Evolutionary conservation across 2,888 invertebrate species (phyloP).

Genomic region (Heteropelma amictum): DNA sequence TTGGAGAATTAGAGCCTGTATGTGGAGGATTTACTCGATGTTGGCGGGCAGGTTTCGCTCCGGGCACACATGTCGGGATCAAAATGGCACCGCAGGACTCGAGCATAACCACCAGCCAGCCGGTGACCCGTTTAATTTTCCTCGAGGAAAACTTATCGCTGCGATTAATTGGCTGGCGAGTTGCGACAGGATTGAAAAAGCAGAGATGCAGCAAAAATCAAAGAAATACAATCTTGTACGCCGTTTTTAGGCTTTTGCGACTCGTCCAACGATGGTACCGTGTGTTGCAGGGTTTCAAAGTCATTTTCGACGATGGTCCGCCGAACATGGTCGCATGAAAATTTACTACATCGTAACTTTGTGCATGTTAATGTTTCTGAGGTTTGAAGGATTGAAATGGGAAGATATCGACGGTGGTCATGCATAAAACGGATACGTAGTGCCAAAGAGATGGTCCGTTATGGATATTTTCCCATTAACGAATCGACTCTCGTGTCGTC

Average conservation of each 20-base stretch:
- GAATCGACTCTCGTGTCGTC: conserved; percentile 11
- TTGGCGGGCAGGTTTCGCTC: not conserved
- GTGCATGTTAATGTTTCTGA: not conserved
- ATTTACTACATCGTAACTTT: not conserved
- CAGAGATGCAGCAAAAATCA: too few species aligned
- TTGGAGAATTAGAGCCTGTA: not conserved
- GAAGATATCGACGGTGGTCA: conserved; percentile 2
- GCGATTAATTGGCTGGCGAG: too few species aligned
- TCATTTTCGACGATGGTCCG: not conserved
- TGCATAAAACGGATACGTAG: not conserved
- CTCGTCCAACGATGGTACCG: too few species aligned
- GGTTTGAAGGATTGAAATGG: not conserved
- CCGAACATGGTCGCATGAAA: not conserved
- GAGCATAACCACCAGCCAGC: not conserved
- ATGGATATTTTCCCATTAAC: conserved; percentile 18
- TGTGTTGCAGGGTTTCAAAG: not conserved
- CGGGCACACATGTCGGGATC: not conserved
- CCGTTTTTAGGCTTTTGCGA: too few species aligned
- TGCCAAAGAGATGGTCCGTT: conserved; percentile 2
- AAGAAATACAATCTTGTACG: too few species aligned
- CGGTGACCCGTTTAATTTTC: not conserved
- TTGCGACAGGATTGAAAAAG: too few species aligned
- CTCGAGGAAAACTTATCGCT: not conserved
- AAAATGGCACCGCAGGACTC: not conserved
- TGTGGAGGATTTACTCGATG: not conserved